Base-by-base conservation (phyloP, 2,113 vertebrate genomes). In the Salminus brasiliensis region DNA sequence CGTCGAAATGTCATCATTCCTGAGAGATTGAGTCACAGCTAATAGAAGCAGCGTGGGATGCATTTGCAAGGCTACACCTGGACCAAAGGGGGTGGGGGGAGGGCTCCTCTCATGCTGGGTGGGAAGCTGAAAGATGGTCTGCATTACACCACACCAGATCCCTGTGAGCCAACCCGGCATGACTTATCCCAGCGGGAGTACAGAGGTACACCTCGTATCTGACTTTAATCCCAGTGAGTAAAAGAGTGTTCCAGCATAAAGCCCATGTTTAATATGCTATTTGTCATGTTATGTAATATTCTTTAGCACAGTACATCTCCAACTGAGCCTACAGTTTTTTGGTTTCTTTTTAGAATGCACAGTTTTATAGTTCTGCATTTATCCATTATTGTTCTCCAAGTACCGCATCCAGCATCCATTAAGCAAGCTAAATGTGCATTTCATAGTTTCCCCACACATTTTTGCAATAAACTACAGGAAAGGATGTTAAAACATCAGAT, bases 41-140 rank as follows among this genome's bases (percentile, higher is more conserved):
- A 91, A 92, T 88, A 76, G 75, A 85, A 91, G 86, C 90, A 87
- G 85, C 79, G 87, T 90, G 90, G 76, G 74, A 78, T 82, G 5
- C 10, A 36, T 49, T 30, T 55, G 12, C 49, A 3, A 53, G 57
- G 60, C 62, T 47, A 72, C 82, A 84, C 79, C 81, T 82, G 84
- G 73, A 43, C 18, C 6, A 30, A 60, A 55, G 34, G 36, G 21
- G 25, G 36, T 15, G 25, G 36, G 25, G 52, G 45, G 57, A 45
- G 60, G 57, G 49, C 85, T 74, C 85, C 73, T 43, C 34, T 72
- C 30, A 29, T 60, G 47, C 78, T 57, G 70, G 60, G 69, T 43
- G 7, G 74, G 68, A 66, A 27, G 53, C 23, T 63, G 16, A 52
- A 25, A 62, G 15, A 34, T 71, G 25, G 34, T 76, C 47, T 66